Base-by-base conservation (phyloP, 2,888 invertebrate species). In the Calephelis perditalis region DNA sequence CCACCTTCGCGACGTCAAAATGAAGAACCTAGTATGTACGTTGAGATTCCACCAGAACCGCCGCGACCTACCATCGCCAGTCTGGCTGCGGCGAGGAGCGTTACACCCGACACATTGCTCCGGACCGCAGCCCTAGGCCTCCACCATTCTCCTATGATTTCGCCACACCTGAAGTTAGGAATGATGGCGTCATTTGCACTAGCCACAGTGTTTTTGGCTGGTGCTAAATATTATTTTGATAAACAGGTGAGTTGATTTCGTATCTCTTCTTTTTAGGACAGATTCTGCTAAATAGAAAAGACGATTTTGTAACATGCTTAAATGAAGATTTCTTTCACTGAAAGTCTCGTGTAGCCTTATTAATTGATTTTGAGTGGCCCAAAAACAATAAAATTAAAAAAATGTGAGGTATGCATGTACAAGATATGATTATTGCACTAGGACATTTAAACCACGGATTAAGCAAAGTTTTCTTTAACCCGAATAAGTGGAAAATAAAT, bases 141-240 rank as follows among this genome's bases (percentile, higher is more conserved):
- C 58, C 84, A 85, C 47, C 84, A 83, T 67, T 81, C 86, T 56
- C 91, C 91, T 56, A 77, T 91, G 75, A 86, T 92, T 76, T 92
- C 92, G 10, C 91, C 92, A 12, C 93, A 93, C 67, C 81, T 94
- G 57, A 94, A 94, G 81, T 94, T 93, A 74, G 94, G 93, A 60
- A 93, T 95, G 85, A 94, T 95, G 85, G 93, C 94, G 47, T 94
- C 94, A 0, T 92, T 95, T 70, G 93, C 93, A 11, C 78, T 95
- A 56, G 93, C 94, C 2, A 93, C 94, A 0, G 92, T 94, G 46
- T 94, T 95, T 73, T 86, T 95, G 57, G 94, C 93, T 0, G 94
- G 93, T 40, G 93, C 93, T 36, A 95, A 94, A 81, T 94, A 94
- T 77, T 95, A 95, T 74, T 94, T 95, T 65, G 94, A 94, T 74